phyloP scores from a whole-genome alignment of 2,113 vertebrate genomes.

The Excalfactoria chinensis region DNA sequence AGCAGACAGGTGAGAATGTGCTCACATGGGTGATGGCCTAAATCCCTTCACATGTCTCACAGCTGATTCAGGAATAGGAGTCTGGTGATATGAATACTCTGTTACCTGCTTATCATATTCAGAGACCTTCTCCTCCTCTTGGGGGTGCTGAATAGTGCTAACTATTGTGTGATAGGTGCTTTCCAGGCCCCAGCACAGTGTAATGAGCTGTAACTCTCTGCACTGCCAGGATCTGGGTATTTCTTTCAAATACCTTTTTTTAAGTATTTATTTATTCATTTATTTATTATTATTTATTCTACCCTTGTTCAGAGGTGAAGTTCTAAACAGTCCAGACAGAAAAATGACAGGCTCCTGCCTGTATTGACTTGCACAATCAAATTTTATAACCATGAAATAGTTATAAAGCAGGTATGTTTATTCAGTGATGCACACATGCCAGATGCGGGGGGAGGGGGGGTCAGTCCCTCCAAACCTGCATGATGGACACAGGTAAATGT shows the following conservation, averaged over 20 bases:
- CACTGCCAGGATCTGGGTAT: not conserved
- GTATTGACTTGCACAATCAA: too few species aligned
- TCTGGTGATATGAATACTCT: not conserved
- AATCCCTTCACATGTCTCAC: not conserved
- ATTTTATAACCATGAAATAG: too few species aligned
- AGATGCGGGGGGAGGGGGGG: too few species aligned
- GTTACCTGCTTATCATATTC: not conserved
- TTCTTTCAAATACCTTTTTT: not conserved
- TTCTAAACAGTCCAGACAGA: not conserved
- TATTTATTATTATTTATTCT: not conserved
- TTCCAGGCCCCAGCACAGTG: not conserved
- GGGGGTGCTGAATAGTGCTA: not conserved
- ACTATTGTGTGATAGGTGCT: not conserved
- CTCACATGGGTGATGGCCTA: not conserved
- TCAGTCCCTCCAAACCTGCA: too few species aligned
- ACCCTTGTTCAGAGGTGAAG: not conserved
- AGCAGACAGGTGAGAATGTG: not conserved
- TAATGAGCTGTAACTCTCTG: not conserved
- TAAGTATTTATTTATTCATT: too few species aligned
- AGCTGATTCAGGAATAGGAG: not conserved
- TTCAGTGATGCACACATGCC: too few species aligned
- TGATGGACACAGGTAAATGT: too few species aligned
- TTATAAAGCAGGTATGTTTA: too few species aligned
- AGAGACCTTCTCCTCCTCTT: not conserved
- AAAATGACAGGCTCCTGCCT: not conserved